Conservation (phyloP, 2,888 invertebrate species). For the Corbicula japonica region DNA sequence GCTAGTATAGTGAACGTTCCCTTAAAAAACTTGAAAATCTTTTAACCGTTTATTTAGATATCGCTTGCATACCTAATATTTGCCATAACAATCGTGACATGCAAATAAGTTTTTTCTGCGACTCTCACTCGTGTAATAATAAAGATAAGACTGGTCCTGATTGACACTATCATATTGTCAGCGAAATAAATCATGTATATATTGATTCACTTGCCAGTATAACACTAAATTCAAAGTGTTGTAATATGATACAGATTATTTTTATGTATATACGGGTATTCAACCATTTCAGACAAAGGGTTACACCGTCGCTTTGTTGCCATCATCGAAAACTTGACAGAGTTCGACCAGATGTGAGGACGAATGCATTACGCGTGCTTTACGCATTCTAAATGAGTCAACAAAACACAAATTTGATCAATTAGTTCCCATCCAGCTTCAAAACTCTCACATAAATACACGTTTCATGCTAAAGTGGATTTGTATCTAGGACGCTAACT, state of each 20-base stretch:
- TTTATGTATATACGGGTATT: conserved; percentile 49
- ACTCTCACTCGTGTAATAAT: too few relatives aligned
- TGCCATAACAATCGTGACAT: too few relatives aligned
- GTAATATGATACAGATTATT: neutral
- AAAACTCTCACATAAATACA: conserved; percentile 34
- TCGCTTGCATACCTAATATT: too few relatives aligned
- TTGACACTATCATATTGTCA: too few relatives aligned
- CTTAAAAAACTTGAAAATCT: too few relatives aligned
- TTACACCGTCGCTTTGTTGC: conserved; percentile 40
- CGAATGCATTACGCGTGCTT: conserved; percentile 52
- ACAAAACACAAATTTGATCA: conserved; percentile 59
- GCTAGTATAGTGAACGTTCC: too few relatives aligned
- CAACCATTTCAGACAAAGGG: conserved; percentile 30
- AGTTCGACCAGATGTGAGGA: conserved; percentile 56
- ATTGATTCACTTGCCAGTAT: too few relatives aligned
- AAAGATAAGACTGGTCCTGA: too few relatives aligned
- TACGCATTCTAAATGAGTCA: conserved; percentile 44
- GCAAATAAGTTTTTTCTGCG: too few relatives aligned
- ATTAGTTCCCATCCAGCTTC: conserved; percentile 40
- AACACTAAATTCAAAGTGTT: conserved; percentile 17
- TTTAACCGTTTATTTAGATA: too few relatives aligned
- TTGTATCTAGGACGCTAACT: conserved; percentile 41
- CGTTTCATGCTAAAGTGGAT: conserved; percentile 18
- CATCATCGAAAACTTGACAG: conserved; percentile 7
- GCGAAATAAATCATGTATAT: too few relatives aligned